phyloP scores from a whole-genome alignment of 2,113 vertebrate genomes.

The Bubo blakistoni region DNA sequence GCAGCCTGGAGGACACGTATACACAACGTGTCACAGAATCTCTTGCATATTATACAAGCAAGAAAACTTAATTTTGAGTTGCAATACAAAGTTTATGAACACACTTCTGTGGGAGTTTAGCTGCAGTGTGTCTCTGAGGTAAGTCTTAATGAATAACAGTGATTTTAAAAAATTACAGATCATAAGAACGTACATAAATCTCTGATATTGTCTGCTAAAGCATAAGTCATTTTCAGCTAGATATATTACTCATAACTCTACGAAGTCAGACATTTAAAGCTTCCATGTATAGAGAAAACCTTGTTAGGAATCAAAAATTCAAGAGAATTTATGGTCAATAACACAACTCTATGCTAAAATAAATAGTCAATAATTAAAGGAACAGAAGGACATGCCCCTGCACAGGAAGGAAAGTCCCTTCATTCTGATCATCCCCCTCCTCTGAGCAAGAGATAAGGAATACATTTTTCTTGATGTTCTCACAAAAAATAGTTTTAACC shows the following conservation, averaged over 20 bases:
- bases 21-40: neutral
- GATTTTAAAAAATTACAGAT: neutral
- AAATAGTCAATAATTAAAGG: neutral
- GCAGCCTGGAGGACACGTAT: neutral
- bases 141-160: neutral
- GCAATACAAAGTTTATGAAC: neutral
- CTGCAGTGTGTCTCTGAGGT: neutral
- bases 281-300: neutral
- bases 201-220: neutral
- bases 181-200: neutral
- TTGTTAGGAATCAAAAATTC: neutral
- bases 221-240: neutral
- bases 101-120: neutral
- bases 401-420: neutral
- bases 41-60: neutral
- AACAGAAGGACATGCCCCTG: neutral
- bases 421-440: neutral
- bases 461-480: neutral
- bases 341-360: neutral
- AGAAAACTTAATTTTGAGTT: neutral
- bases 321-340: neutral
- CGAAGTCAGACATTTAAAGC: neutral
- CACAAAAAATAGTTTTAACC: neutral
- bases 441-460: neutral
- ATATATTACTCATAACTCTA: neutral